Evolutionary conservation across 2,797 vertebrate species (phyloP), one percentile per base, ranked within the genome.

Genomic region (Rhyacichthys aspro): DNA sequence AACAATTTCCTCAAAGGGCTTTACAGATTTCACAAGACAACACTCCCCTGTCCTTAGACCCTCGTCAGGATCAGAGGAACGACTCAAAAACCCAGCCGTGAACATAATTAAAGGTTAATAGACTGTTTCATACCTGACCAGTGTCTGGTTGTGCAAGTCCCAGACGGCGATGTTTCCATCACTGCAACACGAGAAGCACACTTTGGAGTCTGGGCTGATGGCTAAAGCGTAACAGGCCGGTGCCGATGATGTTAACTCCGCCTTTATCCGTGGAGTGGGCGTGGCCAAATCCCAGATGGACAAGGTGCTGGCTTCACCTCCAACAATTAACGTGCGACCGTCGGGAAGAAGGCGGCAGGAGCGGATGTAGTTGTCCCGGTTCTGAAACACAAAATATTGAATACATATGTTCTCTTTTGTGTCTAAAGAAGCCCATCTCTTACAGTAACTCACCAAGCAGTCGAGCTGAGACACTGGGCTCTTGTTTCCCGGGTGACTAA

Each of bases 261-360:
- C 96, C 90, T 98, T 98, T 89, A 98, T 98, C 82, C 96, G 92
- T 0, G 96, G 96, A 0, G 96, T 98, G 47, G 96, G 95, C 0
- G 96, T 94, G 8, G 96, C 96, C 92, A 98, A 88, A 90, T 98
- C 96, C 96, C 96, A 98, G 88, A 98, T 98, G 71, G 96, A 94
- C 70, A 98, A 86, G 0, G 96, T 98, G 92, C 96, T 98, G 47
- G 96, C 96, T 89, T 98, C 96, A 0, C 96, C 96, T 0, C 96
- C 96, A 48, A 98, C 96, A 0, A 98, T 98, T 43, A 98, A 92
- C 0, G 94, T 98, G 70, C 96, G 95, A 8, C 96, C 96, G 0
- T 98, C 96, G 0, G 96, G 96, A 12, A 98, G 96, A 52, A 98
- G 94, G 59, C 97, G 96, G 86, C 96, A 98, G 6, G 96, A 98